Percentiles rank a stretch among this genome's conserved stretches.
Conservation (phyloP, 2,113 vertebrate species). For the Anser cygnoides region DNA sequence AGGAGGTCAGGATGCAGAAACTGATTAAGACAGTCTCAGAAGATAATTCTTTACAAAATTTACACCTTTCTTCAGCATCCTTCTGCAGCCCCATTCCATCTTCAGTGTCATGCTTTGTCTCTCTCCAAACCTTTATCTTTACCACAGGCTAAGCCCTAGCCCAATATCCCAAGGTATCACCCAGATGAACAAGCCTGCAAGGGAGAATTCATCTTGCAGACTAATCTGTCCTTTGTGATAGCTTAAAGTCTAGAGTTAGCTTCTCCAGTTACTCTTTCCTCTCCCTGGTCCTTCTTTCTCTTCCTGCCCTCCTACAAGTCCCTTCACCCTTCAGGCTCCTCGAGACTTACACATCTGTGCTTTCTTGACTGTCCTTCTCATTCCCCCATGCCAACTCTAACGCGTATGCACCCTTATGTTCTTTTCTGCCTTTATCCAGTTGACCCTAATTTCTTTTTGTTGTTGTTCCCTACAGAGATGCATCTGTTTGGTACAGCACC, state of each 20-base stretch:
- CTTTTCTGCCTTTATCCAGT: not conserved
- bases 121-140: not conserved
- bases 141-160: not conserved
- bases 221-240: not conserved
- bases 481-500: not conserved
- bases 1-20: not conserved
- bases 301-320: not conserved
- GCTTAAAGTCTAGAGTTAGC: not conserved
- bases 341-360: not conserved
- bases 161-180: not conserved
- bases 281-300: not conserved
- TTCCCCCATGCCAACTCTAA: not conserved
- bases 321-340: not conserved
- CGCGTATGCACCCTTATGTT: not conserved
- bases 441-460: not conserved
- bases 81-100: not conserved
- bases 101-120: not conserved
- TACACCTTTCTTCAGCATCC: not conserved
- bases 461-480: not conserved
- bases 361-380: not conserved
- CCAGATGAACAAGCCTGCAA: not conserved
- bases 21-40: not conserved
- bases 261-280: not conserved
- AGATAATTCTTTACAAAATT: not conserved
- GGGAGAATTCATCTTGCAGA: not conserved